Evolutionary conservation across 2,888 invertebrate species (phyloP), one percentile per base, ranked within the genome.

Genomic region (Polylopha cassiicola): DNA sequence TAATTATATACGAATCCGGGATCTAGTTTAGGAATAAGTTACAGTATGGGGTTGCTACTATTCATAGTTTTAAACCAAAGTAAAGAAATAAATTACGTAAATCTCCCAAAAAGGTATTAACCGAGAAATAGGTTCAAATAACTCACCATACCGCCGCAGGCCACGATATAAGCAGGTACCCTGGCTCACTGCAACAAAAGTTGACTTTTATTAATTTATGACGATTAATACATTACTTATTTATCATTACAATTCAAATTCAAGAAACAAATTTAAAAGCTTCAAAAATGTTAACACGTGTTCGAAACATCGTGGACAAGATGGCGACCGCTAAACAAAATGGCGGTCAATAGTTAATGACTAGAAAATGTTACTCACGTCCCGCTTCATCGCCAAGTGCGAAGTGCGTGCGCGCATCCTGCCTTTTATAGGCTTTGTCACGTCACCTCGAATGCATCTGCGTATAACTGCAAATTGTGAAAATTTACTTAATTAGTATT

Each of bases 141-240:
- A 65, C 77, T 73, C 32, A 78, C 80, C 71, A 61, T 58, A 55
- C 55, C 44, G 55, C 61, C 43, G 50, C 65, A 70, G 70, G 67
- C 52, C 66, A 43, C 55, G 51, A 50, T 30, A 20, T 37, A 17
- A 46, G 61, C 72, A 53, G 68, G 55, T 33, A 68, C 78, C 65
- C 77, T 74, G 81, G 78, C 78, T 69, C 65, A 73, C 82, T 82
- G 71, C 0, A 56, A 66, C 44, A 33, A 36, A 56, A 48, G 26
- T 43, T 34, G 39, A 23, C 18, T 0, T 4, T 23, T 14, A 11
- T 32, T 5, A 36, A 26, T 15, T 7, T 10, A 13, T 9, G 2
- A 22, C 26, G 3, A 4, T 21, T n/a, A 9, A 31, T 46, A 27
- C 6, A 16, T 29, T 16, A 22, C 6, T 15, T 7, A 27, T 4